These are phyloP conservation scores for Exephanes ischioxanthus DNA, from an alignment of 2,888 invertebrate species.

Conservation along the genomic window DNA sequence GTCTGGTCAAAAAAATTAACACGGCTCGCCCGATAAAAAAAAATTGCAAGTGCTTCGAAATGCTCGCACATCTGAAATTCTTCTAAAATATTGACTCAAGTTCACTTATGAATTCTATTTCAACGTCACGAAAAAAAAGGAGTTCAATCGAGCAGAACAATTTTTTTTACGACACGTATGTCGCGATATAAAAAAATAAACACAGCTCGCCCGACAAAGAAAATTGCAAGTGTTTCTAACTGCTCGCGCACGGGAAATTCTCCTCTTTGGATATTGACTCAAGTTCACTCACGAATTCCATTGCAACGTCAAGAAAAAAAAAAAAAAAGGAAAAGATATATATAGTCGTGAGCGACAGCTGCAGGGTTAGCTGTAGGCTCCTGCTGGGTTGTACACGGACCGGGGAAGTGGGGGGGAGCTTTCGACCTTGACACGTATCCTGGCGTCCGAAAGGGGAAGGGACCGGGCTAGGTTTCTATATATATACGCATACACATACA, in stretches of 20 bases:
- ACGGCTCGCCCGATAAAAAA: not conserved
- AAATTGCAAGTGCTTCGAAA: not conserved
- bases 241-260: not conserved
- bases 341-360: slow-evolving; percentile 30
- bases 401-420: slow-evolving; percentile 38
- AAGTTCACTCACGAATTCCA: not conserved
- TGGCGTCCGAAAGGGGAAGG: slow-evolving; percentile 20
- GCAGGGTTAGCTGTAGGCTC: slow-evolving; percentile 25
- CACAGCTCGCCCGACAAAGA: not conserved
- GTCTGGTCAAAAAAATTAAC: not conserved
- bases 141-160: not conserved
- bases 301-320: no score
- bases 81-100: not conserved
- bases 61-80: not conserved
- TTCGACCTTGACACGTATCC: slow-evolving; percentile 56
- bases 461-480: not conserved
- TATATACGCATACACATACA: not conserved
- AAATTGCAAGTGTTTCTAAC: not conserved
- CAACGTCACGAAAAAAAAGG: not conserved
- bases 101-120: not conserved
- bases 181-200: not conserved
- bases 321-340: not conserved
- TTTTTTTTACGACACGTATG: not conserved
- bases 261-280: not conserved
- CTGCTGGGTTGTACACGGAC: slow-evolving; percentile 2